Base-by-base conservation (phyloP, 2,888 invertebrate species). In the Ditula angustiorana region DNA sequence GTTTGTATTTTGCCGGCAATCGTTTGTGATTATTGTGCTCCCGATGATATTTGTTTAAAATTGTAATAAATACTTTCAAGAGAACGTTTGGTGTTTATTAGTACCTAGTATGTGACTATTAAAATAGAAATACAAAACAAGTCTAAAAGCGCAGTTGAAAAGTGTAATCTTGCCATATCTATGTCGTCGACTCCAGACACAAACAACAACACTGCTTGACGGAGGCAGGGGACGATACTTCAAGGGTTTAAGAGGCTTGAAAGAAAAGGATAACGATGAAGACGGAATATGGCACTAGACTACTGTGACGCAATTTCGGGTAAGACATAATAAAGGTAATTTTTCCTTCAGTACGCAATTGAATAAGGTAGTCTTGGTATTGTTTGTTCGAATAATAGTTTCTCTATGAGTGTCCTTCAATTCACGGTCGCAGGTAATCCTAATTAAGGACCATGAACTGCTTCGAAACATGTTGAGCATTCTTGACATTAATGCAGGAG, bases 191-290 rank as follows among this genome's bases (percentile, higher is more conserved):
- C 35, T 35, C n/a, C 11, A 26, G 49, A 13, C 49, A 16, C 49
- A 49, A 49, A 49, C 49, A 49, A 49, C 28, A 49, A 49, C 49
- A 49, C 49, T 49, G 49, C 49, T 49, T 49, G 26, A 28, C 49
- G 49, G 28, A 28, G 41, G n/a, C n/a, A n/a, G 19, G 13, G 16
- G 35, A 13, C 41, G 41, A 19, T 41, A 23, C 49, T 49, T 49
- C 49, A 49, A 49, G 49, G 28, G 23, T 28, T 49, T 49, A 49
- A 49, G 26, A 49, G 49, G 16, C 16, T 49, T 5, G 16, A 16
- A 28, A 28, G 16, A 10, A 11, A 52, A 13, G 10, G 23, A 53
- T 35, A 35, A 35, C 23, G 49, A 26, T 49, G 49, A 41, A 16
- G 24, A 19, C 16, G 49, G 49, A 28, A 28, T 19, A 28, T 49